A percentile compares a stretch with the other conserved stretches of the same genome.
Evolutionary conservation across 2,888 invertebrate species (phyloP).

Genomic region (Megaustenia siamemsis): DNA sequence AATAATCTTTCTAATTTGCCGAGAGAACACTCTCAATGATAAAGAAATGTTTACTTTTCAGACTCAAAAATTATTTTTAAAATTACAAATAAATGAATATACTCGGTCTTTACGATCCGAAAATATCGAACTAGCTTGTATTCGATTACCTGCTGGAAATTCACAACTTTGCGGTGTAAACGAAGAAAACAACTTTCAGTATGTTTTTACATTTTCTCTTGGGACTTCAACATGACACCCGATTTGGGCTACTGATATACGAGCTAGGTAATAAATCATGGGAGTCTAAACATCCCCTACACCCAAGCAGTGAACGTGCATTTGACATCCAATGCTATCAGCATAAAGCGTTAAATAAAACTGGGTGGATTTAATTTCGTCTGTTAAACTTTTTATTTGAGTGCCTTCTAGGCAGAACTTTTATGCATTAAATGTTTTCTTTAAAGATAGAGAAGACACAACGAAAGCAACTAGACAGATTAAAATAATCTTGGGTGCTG

Average conservation of each 20-base stretch:
- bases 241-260: conserved; percentile 25
- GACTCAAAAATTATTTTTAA: too few relatives aligned
- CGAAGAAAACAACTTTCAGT: background rate
- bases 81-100: too few relatives aligned
- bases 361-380: background rate
- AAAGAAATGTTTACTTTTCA: too few relatives aligned
- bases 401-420: too few relatives aligned
- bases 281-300: conserved; percentile 4
- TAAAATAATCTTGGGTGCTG: too few relatives aligned
- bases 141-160: background rate
- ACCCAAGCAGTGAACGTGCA: conserved; percentile 21
- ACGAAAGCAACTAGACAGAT: too few relatives aligned
- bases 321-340: conserved; percentile 1
- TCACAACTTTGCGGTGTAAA: background rate
- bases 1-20: too few relatives aligned
- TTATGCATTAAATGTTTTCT: too few relatives aligned
- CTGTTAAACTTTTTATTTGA: background rate
- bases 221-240: conserved; percentile 29
- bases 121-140: background rate
- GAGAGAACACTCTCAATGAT: too few relatives aligned
- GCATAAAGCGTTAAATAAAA: too few relatives aligned
- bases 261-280: conserved; percentile 9
- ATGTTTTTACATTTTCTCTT: conserved; percentile 11
- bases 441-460: too few relatives aligned
- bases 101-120: background rate